Conservation (phyloP, 2,888 invertebrate genomes). For the Troides aeacus region DNA sequence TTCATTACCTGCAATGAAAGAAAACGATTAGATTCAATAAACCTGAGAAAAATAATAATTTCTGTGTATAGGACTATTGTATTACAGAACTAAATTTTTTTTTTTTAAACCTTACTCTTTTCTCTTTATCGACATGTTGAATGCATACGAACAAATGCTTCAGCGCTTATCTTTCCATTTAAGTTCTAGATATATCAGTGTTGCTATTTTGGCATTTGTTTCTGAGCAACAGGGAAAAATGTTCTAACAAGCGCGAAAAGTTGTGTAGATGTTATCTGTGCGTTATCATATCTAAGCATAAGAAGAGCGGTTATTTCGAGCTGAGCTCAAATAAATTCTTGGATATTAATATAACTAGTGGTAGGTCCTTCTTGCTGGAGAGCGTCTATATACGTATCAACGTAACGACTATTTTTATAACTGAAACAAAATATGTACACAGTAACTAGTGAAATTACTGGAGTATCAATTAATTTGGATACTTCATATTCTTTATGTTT, state of each 20-base stretch:
- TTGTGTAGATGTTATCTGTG: neutral
- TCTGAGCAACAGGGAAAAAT: neutral
- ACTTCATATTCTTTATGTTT: no score
- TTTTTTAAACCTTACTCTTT: neutral
- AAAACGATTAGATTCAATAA: constrained; percentile 31
- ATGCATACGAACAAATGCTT: neutral
- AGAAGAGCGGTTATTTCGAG: neutral
- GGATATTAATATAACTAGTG: neutral
- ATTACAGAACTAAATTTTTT: no score
- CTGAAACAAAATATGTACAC: no score
- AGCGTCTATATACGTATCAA: no score
- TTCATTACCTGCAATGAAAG: constrained; percentile 62
- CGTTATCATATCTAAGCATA: neutral
- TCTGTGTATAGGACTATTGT: no score
- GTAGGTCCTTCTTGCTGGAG: no score
- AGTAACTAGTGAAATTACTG: no score
- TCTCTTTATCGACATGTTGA: neutral
- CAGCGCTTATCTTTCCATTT: neutral
- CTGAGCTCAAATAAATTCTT: neutral
- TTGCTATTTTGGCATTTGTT: neutral
- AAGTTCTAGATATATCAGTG: neutral
- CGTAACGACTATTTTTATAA: no score
- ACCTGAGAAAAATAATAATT: no score
- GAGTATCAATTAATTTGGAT: no score
- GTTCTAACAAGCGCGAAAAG: neutral